Evolutionary conservation across 2,113 vertebrate species (phyloP).

Genomic region (Brevimyrus niger): DNA sequence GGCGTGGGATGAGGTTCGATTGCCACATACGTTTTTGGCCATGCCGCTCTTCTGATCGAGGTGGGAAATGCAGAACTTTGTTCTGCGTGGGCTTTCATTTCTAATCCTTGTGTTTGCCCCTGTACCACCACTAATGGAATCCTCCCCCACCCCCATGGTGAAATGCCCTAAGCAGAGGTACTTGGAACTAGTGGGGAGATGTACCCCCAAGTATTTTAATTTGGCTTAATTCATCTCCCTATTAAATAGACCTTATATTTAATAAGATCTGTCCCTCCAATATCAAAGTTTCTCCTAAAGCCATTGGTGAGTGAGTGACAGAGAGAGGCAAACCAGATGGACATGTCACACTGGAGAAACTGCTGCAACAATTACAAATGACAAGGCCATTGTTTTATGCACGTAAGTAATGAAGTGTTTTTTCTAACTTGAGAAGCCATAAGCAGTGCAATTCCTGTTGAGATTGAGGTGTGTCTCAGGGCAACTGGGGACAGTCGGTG

Average conservation of each 20-base stretch:
- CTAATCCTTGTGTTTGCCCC: too few species aligned
- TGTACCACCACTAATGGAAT: not conserved
- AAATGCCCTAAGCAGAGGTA: not conserved
- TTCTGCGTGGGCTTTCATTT: too few species aligned
- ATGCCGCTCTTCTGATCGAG: not conserved
- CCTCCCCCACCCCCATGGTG: not conserved
- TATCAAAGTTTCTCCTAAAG: not conserved
- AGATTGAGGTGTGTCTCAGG: not conserved
- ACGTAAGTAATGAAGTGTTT: not conserved
- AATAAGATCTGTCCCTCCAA: not conserved
- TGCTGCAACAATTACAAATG: not conserved
- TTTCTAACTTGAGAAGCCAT: not conserved
- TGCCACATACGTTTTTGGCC: not conserved
- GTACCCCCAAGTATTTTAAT: not conserved
- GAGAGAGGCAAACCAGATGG: not conserved
- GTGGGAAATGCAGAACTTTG: not conserved
- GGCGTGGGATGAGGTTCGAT: not conserved
- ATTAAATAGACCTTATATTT: not conserved
- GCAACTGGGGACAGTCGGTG: not conserved
- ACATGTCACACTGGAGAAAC: not conserved
- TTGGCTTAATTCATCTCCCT: not conserved
- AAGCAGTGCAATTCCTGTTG: too few species aligned
- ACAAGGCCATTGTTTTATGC: not conserved
- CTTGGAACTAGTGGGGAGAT: not conserved
- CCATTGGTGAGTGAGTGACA: not conserved